Percentiles rank a stretch among this genome's conserved stretches.
Evolutionary conservation across 2,797 vertebrate species (phyloP).

Genomic region (Oophaga sylvatica): DNA sequence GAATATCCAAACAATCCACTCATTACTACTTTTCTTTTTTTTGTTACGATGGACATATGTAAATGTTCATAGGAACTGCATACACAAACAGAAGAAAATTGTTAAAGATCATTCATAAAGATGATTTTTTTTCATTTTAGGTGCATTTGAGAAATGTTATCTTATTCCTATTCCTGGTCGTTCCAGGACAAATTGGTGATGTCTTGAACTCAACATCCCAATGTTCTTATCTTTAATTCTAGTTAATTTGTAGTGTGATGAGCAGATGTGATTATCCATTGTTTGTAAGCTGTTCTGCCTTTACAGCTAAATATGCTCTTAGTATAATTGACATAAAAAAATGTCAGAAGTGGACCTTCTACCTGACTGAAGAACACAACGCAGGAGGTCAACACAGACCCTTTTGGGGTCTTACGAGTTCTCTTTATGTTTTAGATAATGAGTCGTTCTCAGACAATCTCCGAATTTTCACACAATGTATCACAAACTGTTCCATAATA

Average conservation of each 20-base stretch:
- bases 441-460: not conserved
- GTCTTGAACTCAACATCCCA: not conserved
- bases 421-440: not conserved
- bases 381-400: not conserved
- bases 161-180: not conserved
- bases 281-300: not conserved
- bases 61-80: too few relatives aligned
- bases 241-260: not conserved
- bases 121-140: not conserved
- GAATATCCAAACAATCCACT: too few relatives aligned
- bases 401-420: not conserved
- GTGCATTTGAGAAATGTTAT: not conserved
- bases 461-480: conserved; percentile 10
- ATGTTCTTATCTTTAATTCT: not conserved
- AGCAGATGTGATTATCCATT: not conserved
- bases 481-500: conserved; percentile 5
- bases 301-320: not conserved
- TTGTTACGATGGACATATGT: too few relatives aligned
- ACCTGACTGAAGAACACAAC: not conserved
- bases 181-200: not conserved
- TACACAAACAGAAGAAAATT: too few relatives aligned
- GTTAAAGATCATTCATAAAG: too few relatives aligned
- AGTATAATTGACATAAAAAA: not conserved
- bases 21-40: too few relatives aligned
- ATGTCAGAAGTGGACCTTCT: not conserved